These are phyloP conservation scores for Harpalus rufipes DNA, from an alignment of 2,888 invertebrate genomes.

Conservation along the genomic window DNA sequence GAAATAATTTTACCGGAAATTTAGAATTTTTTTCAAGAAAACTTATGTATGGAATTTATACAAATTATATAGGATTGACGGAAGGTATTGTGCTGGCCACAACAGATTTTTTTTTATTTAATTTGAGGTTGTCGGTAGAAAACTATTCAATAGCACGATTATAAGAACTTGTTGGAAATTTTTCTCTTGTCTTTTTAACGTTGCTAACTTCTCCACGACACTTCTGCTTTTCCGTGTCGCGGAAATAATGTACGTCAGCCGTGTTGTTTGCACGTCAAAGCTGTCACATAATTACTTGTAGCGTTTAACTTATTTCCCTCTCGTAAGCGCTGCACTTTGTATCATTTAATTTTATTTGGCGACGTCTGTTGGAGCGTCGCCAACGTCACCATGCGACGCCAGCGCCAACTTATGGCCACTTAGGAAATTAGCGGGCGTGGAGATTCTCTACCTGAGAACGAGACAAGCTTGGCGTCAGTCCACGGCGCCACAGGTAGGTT, in stretches of 20 bases:
- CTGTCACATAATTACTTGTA: constrained; percentile 67
- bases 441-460: not conserved
- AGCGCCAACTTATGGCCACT: constrained; percentile 60
- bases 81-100: no score
- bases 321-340: constrained; percentile 58
- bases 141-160: no score
- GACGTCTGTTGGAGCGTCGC: constrained; percentile 61
- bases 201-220: not conserved
- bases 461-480: constrained; percentile 41
- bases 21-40: no score
- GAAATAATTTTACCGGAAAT: no score
- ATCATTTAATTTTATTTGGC: constrained; percentile 67
- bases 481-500: constrained; percentile 52
- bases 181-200: not conserved
- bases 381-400: constrained; percentile 45
- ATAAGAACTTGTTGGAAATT: not conserved
- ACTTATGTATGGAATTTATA: no score
- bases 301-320: constrained; percentile 65
- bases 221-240: not conserved
- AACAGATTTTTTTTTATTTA: no score
- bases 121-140: no score
- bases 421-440: constrained; percentile 60
- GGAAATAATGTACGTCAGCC: constrained; percentile 46
- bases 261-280: constrained; percentile 62
- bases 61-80: no score